Evolutionary conservation across 2,113 vertebrate species (phyloP).

Genomic region (Bothrops jararaca): DNA sequence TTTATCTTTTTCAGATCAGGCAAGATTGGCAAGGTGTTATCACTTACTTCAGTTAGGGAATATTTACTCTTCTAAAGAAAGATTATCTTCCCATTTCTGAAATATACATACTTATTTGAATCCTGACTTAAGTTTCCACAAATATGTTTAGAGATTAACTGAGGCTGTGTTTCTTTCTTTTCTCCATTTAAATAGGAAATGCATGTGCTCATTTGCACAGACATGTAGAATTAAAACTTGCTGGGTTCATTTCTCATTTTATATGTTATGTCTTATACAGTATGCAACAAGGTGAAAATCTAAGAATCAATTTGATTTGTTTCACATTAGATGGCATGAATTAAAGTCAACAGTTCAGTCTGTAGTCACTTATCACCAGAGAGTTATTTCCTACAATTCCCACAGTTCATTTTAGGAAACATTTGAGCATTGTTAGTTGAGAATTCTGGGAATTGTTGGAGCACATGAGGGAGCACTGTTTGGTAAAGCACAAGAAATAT

Average conservation of each 20-base stretch:
- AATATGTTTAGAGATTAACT: background rate
- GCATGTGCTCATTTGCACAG: background rate
- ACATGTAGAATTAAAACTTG: background rate
- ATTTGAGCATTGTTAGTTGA: background rate
- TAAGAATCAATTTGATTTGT: background rate
- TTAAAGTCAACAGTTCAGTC: background rate
- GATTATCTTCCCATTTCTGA: background rate
- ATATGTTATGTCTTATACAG: background rate
- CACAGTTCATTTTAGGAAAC: background rate
- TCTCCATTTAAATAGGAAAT: background rate
- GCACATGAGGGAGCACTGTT: no score
- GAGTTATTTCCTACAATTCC: background rate
- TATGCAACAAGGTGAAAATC: background rate
- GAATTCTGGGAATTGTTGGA: background rate
- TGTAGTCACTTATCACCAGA: background rate
- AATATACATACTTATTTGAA: background rate
- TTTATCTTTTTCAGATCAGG: no score
- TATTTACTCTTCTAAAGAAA: no score
- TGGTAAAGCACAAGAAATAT: no score
- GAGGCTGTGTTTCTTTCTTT: background rate
- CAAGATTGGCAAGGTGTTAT: no score
- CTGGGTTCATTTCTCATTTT: background rate
- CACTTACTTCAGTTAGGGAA: no score
- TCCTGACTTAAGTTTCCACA: background rate
- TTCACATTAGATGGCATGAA: no score